phyloP scores from a whole-genome alignment of 2,113 vertebrate species.

The Callaeas wilsoni region DNA sequence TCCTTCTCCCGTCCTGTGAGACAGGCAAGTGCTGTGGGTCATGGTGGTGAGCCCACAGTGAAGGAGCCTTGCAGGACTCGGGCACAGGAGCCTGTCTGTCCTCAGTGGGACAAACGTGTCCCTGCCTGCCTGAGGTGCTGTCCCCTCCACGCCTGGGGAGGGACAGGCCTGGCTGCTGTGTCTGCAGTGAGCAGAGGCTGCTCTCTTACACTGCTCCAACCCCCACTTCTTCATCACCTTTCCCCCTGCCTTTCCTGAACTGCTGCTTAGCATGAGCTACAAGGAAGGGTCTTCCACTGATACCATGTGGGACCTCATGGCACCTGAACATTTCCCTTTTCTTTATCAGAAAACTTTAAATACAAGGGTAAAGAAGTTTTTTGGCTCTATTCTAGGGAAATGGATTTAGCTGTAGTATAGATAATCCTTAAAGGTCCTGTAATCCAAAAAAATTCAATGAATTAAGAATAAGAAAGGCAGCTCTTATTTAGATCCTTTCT shows the following conservation, averaged over 20 bases:
- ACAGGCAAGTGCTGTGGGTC: rapidly evolving
- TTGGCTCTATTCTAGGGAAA: neutral
- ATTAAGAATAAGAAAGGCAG: neutral
- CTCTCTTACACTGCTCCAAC: neutral
- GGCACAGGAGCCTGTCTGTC: neutral
- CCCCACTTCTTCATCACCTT: neutral
- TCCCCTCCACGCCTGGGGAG: neutral
- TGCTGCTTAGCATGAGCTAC: neutral
- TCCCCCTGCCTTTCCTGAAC: neutral
- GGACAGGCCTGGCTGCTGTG: neutral
- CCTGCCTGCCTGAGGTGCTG: neutral
- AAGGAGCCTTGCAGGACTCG: no score
- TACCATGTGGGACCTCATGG: neutral
- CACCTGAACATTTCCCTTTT: neutral
- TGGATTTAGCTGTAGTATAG: neutral
- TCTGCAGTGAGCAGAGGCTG: neutral
- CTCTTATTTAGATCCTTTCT: neutral
- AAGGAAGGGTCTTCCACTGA: neutral
- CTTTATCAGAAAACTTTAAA: neutral
- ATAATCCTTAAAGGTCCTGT: neutral
- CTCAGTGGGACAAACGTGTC: neutral
- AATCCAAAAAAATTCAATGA: no score
- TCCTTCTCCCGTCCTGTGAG: neutral
- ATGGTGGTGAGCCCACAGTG: rapidly evolving
- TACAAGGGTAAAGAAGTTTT: neutral